Evolutionary conservation across 2,113 vertebrate species (phyloP).

Genomic region (Pterophyllum scalare): DNA sequence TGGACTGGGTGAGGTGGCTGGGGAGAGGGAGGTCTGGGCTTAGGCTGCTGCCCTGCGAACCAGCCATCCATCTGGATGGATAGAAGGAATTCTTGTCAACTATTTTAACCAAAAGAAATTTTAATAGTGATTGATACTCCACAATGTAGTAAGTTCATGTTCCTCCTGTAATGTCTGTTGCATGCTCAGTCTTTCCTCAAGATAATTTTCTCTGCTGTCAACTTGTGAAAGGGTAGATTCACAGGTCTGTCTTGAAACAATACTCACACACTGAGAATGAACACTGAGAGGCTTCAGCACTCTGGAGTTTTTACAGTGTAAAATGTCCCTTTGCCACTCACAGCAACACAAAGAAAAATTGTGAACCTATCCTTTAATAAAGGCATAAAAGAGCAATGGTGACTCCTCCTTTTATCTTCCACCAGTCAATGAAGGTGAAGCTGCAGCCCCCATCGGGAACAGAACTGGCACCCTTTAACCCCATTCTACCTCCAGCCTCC

Average conservation of each 20-base stretch:
- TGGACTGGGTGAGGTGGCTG: no score
- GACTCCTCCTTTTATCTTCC: not conserved
- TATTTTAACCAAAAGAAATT: not conserved
- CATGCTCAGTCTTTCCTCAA: not conserved
- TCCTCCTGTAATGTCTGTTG: not conserved
- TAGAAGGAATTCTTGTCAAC: no score
- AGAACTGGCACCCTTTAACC: conserved; percentile 91
- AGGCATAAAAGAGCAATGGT: not conserved
- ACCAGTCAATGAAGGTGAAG: conserved; percentile 88
- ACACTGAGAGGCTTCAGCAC: not conserved
- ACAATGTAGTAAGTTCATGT: not conserved
- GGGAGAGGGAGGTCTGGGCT: no score
- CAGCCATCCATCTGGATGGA: no score
- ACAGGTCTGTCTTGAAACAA: no score
- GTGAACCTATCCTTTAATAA: not conserved
- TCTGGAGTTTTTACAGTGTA: not conserved
- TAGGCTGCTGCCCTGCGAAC: not conserved
- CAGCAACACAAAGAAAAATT: not conserved
- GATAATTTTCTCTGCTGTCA: no score
- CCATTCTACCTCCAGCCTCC: conserved; percentile 90
- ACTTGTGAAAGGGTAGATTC: no score
- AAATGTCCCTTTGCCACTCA: not conserved
- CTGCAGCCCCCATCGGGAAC: conserved; percentile 93
- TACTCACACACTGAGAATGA: no score
- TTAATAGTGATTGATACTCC: not conserved